Evolutionary conservation across 2,797 vertebrate species (phyloP).

Genomic region (Cyclopterus lumpus): DNA sequence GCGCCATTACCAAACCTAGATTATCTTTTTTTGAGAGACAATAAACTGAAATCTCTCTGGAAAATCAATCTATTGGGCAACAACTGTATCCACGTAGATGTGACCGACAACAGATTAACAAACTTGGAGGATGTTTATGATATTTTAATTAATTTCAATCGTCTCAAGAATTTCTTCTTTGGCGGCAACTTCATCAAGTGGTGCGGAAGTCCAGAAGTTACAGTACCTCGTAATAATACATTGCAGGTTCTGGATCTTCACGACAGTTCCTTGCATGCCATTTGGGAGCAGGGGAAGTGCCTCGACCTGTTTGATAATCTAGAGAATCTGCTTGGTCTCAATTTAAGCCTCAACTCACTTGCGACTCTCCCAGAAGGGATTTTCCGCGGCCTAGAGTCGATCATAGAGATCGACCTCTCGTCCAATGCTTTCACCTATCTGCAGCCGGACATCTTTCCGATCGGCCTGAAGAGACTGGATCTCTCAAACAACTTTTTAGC

Average conservation of each 20-base stretch:
- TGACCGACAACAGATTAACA: conserved; percentile 84
- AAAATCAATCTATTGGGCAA: not conserved
- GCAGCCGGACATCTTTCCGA: conserved; percentile 78
- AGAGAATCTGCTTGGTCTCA: conserved; percentile 73
- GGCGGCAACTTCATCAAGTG: conserved; percentile 83
- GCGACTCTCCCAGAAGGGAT: conserved; percentile 81
- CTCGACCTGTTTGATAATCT: conserved; percentile 65
- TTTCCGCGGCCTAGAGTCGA: conserved; percentile 82
- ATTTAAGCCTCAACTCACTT: conserved; percentile 84
- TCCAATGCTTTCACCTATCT: conserved; percentile 85
- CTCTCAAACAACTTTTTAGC: conserved; percentile 86
- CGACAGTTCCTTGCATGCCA: conserved; percentile 78
- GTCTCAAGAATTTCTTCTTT: conserved; percentile 72
- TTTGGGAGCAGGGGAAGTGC: conserved; percentile 63
- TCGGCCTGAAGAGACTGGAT: conserved; percentile 77
- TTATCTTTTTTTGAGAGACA: conserved; percentile 75
- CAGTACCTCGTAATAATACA: conserved; percentile 60
- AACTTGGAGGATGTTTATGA: conserved; percentile 79
- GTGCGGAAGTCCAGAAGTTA: conserved; percentile 50
- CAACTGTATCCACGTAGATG: conserved; percentile 68
- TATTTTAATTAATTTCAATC: conserved; percentile 69
- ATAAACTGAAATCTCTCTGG: conserved; percentile 79
- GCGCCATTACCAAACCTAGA: conserved; percentile 70
- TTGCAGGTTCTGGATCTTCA: conserved; percentile 84
- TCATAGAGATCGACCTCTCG: conserved; percentile 82